A percentile compares a stretch with the other conserved stretches of the same genome.
Conservation (phyloP, 2,113 vertebrate genomes). For the Sebastes schlegelii region DNA sequence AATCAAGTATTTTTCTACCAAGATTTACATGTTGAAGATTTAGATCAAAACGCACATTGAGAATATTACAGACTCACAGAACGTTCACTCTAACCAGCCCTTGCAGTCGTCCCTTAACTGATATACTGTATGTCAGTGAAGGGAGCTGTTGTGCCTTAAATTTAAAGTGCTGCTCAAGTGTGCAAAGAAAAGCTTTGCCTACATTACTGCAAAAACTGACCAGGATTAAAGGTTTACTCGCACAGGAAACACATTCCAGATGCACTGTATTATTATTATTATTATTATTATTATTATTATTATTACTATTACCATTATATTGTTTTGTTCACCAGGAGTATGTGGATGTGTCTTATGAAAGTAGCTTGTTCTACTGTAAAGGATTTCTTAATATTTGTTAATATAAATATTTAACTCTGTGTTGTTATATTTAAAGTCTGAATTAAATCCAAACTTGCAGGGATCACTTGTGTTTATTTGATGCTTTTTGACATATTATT, state of each 20-base stretch:
- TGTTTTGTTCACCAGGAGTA: conserved; percentile 15
- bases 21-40: not conserved
- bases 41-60: not conserved
- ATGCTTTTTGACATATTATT: not conserved
- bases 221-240: conserved; percentile 16
- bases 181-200: conserved; percentile 1
- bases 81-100: not conserved
- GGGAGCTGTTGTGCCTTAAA: conserved; percentile 55
- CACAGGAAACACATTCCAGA: conserved; percentile 21
- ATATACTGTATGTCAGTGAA: not conserved
- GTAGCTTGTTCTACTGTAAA: conserved; percentile 35
- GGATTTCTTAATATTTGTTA: not conserved
- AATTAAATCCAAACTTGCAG: conserved; percentile 50
- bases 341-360: not conserved
- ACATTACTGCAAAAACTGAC: conserved; percentile 4
- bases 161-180: conserved; percentile 15
- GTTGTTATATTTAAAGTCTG: conserved; percentile 43
- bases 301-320: not conserved
- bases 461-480: not conserved
- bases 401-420: conserved; percentile 24
- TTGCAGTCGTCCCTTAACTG: not conserved
- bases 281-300: not conserved
- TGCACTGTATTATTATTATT: not conserved
- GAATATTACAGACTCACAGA: not conserved
- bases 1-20: conserved; percentile 7